Evolutionary conservation across 2,113 vertebrate genomes (phyloP).

Genomic region (Triplophysa tibetana): DNA sequence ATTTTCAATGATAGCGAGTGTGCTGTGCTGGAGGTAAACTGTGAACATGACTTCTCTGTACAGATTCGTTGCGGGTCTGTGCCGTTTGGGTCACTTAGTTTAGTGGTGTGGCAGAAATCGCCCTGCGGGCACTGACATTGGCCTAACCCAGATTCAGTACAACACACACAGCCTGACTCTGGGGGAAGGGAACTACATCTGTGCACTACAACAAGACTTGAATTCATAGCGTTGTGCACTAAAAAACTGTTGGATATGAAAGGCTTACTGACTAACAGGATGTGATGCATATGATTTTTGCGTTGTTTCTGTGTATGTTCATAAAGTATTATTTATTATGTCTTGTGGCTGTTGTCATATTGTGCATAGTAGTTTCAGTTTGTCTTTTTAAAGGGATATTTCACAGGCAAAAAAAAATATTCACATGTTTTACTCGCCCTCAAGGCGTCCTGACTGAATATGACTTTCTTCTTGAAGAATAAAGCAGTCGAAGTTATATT

Average conservation of each 20-base stretch:
- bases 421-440: too few relatives aligned
- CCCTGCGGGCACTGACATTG: conserved; percentile 41
- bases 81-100: conserved; percentile 48
- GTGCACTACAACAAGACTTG: not conserved
- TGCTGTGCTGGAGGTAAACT: not conserved
- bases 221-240: conserved; percentile 1
- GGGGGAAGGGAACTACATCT: conserved; percentile 29
- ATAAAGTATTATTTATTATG: too few relatives aligned
- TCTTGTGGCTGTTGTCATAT: too few relatives aligned
- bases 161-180: conserved; percentile 11
- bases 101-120: conserved; percentile 34
- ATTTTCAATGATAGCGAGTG: not conserved
- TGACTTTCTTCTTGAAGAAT: too few relatives aligned
- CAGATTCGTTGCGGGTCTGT: conserved; percentile 3
- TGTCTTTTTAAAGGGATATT: too few relatives aligned
- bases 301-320: not conserved
- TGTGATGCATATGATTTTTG: not conserved
- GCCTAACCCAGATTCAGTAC: conserved; percentile 43
- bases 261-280: not conserved
- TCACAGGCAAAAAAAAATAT: too few relatives aligned
- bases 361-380: too few relatives aligned
- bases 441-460: too few relatives aligned
- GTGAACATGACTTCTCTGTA: conserved; percentile 25
- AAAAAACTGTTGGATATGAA: not conserved
- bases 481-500: too few relatives aligned